phyloP scores from a whole-genome alignment of 2,113 vertebrate genomes.

The Orycteropus afer region DNA sequence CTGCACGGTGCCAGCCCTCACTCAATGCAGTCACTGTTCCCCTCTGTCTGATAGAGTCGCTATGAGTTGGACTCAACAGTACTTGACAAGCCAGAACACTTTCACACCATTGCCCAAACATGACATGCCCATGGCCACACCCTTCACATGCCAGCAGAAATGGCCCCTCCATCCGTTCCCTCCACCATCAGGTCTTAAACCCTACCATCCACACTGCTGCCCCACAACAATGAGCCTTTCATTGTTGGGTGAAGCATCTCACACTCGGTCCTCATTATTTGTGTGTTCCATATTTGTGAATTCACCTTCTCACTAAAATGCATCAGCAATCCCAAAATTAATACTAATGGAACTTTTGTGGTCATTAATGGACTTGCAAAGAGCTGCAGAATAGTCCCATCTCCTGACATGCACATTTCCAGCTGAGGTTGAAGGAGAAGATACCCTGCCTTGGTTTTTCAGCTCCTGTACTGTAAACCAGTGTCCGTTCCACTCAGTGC shows the following conservation, averaged over 20 bases:
- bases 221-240: fast-evolving
- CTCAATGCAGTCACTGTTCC: fast-evolving
- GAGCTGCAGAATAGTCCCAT: background rate
- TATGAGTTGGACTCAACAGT: too few relatives aligned
- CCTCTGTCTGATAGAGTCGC: too few relatives aligned
- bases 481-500: background rate
- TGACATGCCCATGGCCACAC: background rate
- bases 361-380: background rate
- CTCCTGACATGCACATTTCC: background rate
- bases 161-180: background rate
- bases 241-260: fast-evolving
- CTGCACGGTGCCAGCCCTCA: fast-evolving
- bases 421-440: background rate
- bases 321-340: background rate
- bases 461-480: too few relatives aligned
- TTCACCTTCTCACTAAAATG: background rate
- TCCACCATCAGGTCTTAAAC: too few relatives aligned
- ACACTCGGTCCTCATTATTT: background rate
- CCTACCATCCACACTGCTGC: background rate
- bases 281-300: background rate
- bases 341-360: background rate
- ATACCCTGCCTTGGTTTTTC: background rate
- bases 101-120: too few relatives aligned
- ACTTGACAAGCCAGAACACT: too few relatives aligned
- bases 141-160: background rate